Base-by-base conservation (phyloP, 1,140 invertebrate species). In the Neodiprion virginianus region DNA sequence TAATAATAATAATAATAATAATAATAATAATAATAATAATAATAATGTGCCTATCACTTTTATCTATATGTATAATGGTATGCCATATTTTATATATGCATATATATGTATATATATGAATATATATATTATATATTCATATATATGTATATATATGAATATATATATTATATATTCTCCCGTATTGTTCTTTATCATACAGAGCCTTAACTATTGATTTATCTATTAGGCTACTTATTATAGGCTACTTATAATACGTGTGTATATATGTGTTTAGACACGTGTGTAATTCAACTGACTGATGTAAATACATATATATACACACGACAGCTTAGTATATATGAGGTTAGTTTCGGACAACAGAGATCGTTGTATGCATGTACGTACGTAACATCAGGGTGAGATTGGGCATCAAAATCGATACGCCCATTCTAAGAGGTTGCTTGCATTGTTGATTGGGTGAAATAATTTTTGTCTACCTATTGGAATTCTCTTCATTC, bases 331-430 rank as follows among this genome's bases (percentile, higher is more conserved):
- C 80, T 80, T 80, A 21, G 28, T 40, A 14, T 65, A 69, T 81
- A 81, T 80, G 81, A 85, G 80, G 80, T 86, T 85, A 83, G 48
- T 50, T 71, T 75, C 75, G 78, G 74, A 83, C 78, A 80, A 83
- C 77, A 84, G 85, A 86, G 83, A 86, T 86, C 84, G 82, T 81
- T 85, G 82, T 81, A 78, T 50, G 12, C 76, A 76, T 78, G 75
- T 17, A 75, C 77, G 72, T 61, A 14, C 8, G 11, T 61, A 14
- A 61, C n/a, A 40, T 40, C 28, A 40, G 28, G 28, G 28, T 40
- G 28, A 40, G 28, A 40, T 61, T 0, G 53, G 53, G 53, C 53
- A 61, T 17, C 53, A 12, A 61, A 61, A 61, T n/a, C 53, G 53
- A n/a, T 11, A 61, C 7, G 1, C 53, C 53, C 11, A n/a, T 61